These are phyloP conservation scores for Psittacara wagleri DNA, from an alignment of 2,113 vertebrate genomes.

Conservation along the genomic window DNA sequence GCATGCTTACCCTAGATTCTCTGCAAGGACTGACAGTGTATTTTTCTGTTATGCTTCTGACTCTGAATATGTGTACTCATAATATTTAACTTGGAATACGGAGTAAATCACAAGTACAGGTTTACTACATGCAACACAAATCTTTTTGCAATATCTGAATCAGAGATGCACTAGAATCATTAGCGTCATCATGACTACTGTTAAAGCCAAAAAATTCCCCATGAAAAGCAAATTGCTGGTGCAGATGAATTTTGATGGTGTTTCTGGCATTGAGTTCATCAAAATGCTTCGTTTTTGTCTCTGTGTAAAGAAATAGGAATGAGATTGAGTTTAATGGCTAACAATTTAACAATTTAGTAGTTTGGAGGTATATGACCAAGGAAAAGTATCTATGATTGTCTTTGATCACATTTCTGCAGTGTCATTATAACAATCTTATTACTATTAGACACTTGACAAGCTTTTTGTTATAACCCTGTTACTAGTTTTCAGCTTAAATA, in stretches of 20 bases:
- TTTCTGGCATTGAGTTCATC: not conserved
- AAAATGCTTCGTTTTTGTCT: not conserved
- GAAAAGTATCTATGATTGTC: not conserved
- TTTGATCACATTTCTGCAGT: not conserved
- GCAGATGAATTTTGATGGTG: not conserved
- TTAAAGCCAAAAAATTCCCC: not conserved
- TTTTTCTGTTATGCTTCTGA: not conserved
- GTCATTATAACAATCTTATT: not conserved
- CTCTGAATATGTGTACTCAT: not conserved
- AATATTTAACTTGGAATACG: not conserved
- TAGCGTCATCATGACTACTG: not conserved
- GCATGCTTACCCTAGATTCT: not conserved
- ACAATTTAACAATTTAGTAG: conserved; percentile 8
- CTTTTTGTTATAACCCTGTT: not conserved
- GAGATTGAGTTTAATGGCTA: not conserved
- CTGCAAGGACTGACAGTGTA: not conserved
- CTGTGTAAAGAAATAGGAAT: not conserved
- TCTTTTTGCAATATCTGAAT: not conserved
- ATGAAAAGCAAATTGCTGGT: not conserved
- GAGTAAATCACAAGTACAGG: not conserved
- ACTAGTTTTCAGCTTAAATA: not conserved
- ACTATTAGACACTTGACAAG: not conserved
- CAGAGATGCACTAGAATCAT: not conserved
- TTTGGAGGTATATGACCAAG: conserved; percentile 1
- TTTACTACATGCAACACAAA: not conserved